A percentile compares a stretch with the other conserved stretches of the same genome.
Evolutionary conservation across 2,113 vertebrate species (phyloP).

Genomic region (Gadus macrocephalus): DNA sequence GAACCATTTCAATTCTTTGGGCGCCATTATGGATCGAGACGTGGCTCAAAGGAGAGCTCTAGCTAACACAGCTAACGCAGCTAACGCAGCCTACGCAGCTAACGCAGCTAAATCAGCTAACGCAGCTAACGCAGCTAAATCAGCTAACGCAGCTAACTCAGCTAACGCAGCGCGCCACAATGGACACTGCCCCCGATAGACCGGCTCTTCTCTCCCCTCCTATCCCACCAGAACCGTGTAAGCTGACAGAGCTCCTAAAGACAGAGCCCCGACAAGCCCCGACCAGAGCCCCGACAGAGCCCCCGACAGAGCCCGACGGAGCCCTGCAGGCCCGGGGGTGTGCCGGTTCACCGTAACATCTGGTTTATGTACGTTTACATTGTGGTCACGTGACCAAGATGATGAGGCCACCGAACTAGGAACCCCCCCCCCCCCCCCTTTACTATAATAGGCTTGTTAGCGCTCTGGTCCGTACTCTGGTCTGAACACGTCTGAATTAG

Average conservation of each 20-base stretch:
- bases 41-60: constrained; percentile 37
- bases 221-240: too few relatives aligned
- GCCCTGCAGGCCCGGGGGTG: too few relatives aligned
- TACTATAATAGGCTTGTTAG: too few relatives aligned
- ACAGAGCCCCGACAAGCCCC: too few relatives aligned
- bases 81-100: constrained; percentile 2
- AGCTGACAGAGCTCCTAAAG: too few relatives aligned
- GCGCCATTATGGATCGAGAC: constrained; percentile 23
- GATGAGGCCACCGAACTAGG: neutral
- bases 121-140: constrained; percentile 1
- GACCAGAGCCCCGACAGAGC: too few relatives aligned
- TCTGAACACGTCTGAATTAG: too few relatives aligned
- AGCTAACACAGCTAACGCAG: constrained; percentile 31
- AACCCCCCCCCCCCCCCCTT: neutral
- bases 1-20: constrained; percentile 7
- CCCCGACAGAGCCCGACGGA: neutral
- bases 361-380: too few relatives aligned
- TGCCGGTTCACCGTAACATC: too few relatives aligned
- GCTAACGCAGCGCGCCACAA: constrained; percentile 46
- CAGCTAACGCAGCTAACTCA: constrained; percentile 30
- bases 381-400: too few relatives aligned
- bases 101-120: constrained; percentile 22
- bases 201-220: too few relatives aligned
- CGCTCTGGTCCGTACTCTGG: too few relatives aligned
- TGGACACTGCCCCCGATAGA: constrained; percentile 52